Evolutionary conservation across 2,113 vertebrate genomes (phyloP).

Genomic region (Hippocampus abdominalis): DNA sequence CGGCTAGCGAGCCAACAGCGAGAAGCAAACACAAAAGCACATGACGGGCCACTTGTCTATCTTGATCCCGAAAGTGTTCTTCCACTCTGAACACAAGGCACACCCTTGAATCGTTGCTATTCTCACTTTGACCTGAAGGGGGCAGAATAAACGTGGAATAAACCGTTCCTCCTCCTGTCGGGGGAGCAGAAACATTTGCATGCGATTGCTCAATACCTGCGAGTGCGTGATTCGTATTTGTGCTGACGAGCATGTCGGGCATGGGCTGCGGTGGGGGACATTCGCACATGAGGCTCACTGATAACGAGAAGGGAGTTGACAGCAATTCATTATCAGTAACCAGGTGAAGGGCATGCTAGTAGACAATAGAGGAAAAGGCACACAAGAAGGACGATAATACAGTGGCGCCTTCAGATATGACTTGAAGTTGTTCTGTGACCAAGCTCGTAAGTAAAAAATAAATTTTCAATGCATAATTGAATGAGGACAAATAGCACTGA

Average conservation of each 20-base stretch:
- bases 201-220: constrained; percentile 69
- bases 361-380: neutral
- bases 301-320: constrained; percentile 17
- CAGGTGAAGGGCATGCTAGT: neutral
- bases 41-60: constrained; percentile 84
- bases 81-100: constrained; percentile 83
- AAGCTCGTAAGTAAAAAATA: too few relatives aligned
- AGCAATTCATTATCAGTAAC: neutral
- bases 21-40: constrained; percentile 88
- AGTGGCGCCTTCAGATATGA: too few relatives aligned
- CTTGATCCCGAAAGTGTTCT: constrained; percentile 75
- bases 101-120: constrained; percentile 74
- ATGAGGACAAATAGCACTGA: too few relatives aligned
- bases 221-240: constrained; percentile 52
- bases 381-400: too few relatives aligned
- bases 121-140: constrained; percentile 77
- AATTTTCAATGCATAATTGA: too few relatives aligned
- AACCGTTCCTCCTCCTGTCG: neutral
- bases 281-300: constrained; percentile 78
- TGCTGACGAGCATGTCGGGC: constrained; percentile 63
- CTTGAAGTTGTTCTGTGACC: too few relatives aligned
- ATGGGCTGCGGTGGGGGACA: constrained; percentile 69
- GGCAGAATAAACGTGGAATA: constrained; percentile 18
- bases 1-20: constrained; percentile 85
- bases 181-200: neutral